phyloP scores from a whole-genome alignment of 2,888 invertebrate genomes.

The Lordiphosa andalusiaca region DNA sequence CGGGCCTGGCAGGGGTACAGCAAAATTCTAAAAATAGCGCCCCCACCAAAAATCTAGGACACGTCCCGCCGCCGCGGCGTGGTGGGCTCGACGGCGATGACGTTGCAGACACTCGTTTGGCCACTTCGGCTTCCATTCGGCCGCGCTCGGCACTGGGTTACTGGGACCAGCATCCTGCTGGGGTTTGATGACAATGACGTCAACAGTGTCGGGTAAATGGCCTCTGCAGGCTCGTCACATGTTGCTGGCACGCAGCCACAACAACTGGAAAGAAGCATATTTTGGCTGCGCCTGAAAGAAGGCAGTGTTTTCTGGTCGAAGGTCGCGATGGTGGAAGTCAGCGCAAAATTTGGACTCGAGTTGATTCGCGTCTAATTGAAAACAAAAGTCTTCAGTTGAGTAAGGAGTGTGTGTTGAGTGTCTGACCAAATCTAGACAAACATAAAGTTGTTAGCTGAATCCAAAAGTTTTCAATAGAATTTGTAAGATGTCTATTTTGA shows the following conservation, averaged over 20 bases:
- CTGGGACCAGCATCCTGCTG: slow-evolving; percentile 26
- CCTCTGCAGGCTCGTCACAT: slow-evolving; percentile 65
- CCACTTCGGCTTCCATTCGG: slow-evolving; percentile 7
- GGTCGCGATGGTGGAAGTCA: not conserved
- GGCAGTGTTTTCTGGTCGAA: slow-evolving; percentile 23
- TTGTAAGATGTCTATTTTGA: too few species aligned
- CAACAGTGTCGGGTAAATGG: slow-evolving; percentile 62
- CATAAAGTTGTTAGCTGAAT: too few species aligned
- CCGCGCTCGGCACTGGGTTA: slow-evolving; percentile 31
- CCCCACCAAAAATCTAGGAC: slow-evolving; percentile 31
- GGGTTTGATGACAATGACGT: slow-evolving; percentile 50
- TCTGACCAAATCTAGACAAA: too few species aligned
- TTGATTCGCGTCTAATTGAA: not conserved
- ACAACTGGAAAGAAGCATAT: slow-evolving; percentile 18
- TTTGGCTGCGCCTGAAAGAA: slow-evolving; percentile 39
- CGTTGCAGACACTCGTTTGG: slow-evolving; percentile 15
- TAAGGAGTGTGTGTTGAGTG: too few species aligned
- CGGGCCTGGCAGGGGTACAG: not conserved
- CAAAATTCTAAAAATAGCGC: slow-evolving; percentile 30
- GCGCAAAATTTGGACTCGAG: too few species aligned
- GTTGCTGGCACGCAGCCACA: slow-evolving; percentile 45
- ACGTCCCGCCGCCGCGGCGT: slow-evolving; percentile 1
- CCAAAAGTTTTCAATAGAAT: too few species aligned
- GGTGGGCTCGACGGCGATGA: slow-evolving; percentile 16
- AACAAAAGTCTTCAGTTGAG: not conserved